phyloP scores from a whole-genome alignment of 2,797 vertebrate genomes.

The Eulemur mongoz region DNA sequence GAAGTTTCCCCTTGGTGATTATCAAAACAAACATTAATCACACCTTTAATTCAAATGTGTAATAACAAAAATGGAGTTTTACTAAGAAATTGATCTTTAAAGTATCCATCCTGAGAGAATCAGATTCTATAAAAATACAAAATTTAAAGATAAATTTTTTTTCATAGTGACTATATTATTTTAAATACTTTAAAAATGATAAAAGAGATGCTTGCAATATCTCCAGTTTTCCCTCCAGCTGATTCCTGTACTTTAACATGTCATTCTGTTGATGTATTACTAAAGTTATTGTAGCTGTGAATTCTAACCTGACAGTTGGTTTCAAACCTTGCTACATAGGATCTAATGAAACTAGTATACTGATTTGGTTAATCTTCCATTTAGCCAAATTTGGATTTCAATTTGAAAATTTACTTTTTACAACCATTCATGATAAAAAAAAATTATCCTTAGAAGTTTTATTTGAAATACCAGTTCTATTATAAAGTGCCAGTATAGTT shows the following conservation, averaged over 20 bases:
- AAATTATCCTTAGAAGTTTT: background rate
- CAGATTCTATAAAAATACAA: constrained; percentile 43
- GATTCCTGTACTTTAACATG: constrained; percentile 16
- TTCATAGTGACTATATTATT: constrained; percentile 43
- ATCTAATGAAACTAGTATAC: background rate
- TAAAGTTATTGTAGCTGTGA: constrained; percentile 51
- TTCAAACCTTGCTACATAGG: constrained; percentile 52
- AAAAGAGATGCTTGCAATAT: constrained; percentile 22
- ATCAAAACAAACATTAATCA: constrained; percentile 20
- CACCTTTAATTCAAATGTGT: constrained; percentile 50
- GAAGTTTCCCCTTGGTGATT: constrained; percentile 26
- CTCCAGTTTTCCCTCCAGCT: constrained; percentile 51
- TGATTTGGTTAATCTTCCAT: background rate
- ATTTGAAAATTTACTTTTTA: constrained; percentile 34
- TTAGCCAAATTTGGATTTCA: constrained; percentile 25
- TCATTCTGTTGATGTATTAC: constrained; percentile 39
- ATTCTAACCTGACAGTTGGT: constrained; percentile 66
- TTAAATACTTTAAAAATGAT: constrained; percentile 15
- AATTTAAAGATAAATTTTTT: constrained; percentile 26
- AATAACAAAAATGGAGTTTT: constrained; percentile 47
- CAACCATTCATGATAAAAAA: background rate
- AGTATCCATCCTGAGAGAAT: constrained; percentile 2
- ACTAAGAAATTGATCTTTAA: constrained; percentile 57
- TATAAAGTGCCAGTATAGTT: background rate
- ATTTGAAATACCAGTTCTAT: constrained; percentile 30